Base-by-base conservation (phyloP, 2,888 invertebrate genomes). In the Hydraecia micacea region DNA sequence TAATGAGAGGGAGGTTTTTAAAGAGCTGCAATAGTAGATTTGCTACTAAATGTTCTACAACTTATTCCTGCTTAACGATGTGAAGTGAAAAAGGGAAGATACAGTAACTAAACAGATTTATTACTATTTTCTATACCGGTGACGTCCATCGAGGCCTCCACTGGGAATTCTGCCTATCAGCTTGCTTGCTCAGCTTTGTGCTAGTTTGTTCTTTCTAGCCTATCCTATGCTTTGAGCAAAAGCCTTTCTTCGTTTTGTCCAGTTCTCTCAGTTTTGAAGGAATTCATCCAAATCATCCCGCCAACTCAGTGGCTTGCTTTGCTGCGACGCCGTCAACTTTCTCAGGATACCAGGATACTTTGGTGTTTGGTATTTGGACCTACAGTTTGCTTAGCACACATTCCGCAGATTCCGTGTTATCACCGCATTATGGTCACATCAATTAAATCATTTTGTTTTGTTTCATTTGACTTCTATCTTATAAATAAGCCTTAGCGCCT, bases 1-100 rank as follows among this genome's bases (percentile, higher is more conserved):
- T 92, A 93, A 92, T 90, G 85, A 86, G 86, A 81, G 81, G 76
- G 87, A 83, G 76, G 88, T 87, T 83, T 87, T 83, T 80, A 75
- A 84, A 85, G 88, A 86, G 77, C 78, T 84, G 79, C 67, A 55
- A 79, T 87, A 89, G 79, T 81, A 78, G 68, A 82, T 65, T 83
- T 58, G 32, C 21, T 65, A 55, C 32, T 25, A 65, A 42, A 69
- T 65, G 65, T 42, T 66, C 65, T 52, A 67, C 67, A 11, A 42
- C 25, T 65, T 32, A 36, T n/a, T 65, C 25, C 21, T 82, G 25
- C 13, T 76, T 32, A 63, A 63, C 42, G 32, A 25, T 65, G 42
- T 25, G 39, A 13, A 21, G n/a, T 15, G 25, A 25, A 69, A 13
- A 58, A 1, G 49, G 6, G 13, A 66, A 60, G 21, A 71, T n/a